These are phyloP conservation scores for Poeciliopsis prolifica DNA, from an alignment of 2,113 vertebrate genomes.

Conservation along the genomic window DNA sequence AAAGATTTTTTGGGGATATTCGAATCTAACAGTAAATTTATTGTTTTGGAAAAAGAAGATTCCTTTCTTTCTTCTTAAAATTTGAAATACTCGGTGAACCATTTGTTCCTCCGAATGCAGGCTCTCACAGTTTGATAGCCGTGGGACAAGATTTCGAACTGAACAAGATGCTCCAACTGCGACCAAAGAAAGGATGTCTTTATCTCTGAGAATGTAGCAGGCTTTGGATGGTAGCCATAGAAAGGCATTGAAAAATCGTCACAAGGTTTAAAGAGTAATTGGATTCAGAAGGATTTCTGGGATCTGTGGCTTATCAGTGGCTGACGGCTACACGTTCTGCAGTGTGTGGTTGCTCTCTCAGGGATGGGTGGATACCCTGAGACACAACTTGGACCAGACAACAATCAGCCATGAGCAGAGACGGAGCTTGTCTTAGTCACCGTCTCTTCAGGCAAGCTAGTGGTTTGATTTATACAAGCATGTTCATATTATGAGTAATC, in stretches of 20 bases:
- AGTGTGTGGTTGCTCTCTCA: slow-evolving; percentile 32
- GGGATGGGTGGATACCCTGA: slow-evolving; percentile 45
- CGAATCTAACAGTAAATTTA: too few relatives aligned
- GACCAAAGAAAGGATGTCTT: not conserved
- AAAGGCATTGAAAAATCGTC: slow-evolving; percentile 3
- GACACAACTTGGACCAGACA: slow-evolving; percentile 48
- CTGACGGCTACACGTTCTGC: slow-evolving; percentile 35
- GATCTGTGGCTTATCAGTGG: slow-evolving; percentile 35
- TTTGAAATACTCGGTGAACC: slow-evolving; percentile 12
- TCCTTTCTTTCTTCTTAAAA: too few relatives aligned
- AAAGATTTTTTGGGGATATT: too few relatives aligned
- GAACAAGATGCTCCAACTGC: not conserved
- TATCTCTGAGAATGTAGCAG: slow-evolving; percentile 26
- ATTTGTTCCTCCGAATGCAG: slow-evolving; percentile 4
- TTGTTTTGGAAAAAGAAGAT: too few relatives aligned
- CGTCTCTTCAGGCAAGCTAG: not conserved
- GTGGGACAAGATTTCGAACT: slow-evolving; percentile 4
- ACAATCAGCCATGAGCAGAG: slow-evolving; percentile 3
- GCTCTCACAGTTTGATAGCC: not conserved
- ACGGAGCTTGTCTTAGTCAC: slow-evolving; percentile 9
- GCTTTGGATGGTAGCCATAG: slow-evolving; percentile 22
- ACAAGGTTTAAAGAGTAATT: slow-evolving; percentile 20
- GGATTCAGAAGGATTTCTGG: slow-evolving; percentile 35
- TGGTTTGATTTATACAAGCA: not conserved
- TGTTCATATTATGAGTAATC: not conserved